These are phyloP conservation scores for Phoebastria nigripes DNA, from an alignment of 2,797 vertebrate genomes.

Conservation along the genomic window DNA sequence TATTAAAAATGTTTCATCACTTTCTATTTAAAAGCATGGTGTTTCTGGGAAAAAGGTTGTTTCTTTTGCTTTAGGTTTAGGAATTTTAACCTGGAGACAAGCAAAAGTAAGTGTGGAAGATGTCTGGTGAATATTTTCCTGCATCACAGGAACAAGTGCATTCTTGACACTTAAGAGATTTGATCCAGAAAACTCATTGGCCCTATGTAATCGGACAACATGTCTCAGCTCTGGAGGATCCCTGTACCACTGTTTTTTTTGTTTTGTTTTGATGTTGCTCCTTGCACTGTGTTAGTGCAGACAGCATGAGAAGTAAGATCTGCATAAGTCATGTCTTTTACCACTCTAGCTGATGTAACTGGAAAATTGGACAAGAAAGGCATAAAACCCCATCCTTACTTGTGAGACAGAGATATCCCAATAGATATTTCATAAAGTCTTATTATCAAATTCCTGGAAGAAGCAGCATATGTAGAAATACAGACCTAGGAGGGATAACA, in stretches of 20 bases:
- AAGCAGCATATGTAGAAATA: background rate
- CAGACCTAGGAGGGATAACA: background rate
- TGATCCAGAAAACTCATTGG: background rate
- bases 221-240: background rate
- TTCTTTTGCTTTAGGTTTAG: background rate
- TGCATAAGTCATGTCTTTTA: background rate
- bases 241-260: background rate
- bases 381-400: background rate
- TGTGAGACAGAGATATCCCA: background rate
- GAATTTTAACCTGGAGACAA: background rate
- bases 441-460: background rate
- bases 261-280: background rate
- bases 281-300: background rate
- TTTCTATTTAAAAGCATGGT: background rate
- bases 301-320: background rate
- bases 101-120: background rate
- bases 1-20: background rate
- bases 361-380: background rate
- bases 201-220: accelerated
- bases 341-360: background rate
- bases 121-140: background rate
- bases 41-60: background rate
- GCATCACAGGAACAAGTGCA: background rate
- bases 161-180: background rate
- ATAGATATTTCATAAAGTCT: background rate